A percentile compares a stretch with the other conserved stretches of the same genome.
phyloP scores from a whole-genome alignment of 2,888 invertebrate species.

The Acronicta aceris region DNA sequence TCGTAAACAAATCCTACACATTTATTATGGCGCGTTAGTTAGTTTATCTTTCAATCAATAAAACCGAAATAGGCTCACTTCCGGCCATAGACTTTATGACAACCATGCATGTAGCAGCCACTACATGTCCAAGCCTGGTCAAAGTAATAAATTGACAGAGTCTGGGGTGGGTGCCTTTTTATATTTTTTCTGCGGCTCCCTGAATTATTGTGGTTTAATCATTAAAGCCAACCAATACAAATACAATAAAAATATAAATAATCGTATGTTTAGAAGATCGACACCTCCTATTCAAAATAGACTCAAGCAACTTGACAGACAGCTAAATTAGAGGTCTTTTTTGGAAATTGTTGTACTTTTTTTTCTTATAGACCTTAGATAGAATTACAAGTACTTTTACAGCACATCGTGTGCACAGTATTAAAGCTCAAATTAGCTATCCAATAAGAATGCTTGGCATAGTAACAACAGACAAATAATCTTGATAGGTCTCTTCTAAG shows the following conservation, averaged over 20 bases:
- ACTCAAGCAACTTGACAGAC: too few species aligned
- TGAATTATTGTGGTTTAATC: slow-evolving; percentile 24
- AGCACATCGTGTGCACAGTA: too few species aligned
- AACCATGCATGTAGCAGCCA: slow-evolving; percentile 57
- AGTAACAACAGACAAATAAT: too few species aligned
- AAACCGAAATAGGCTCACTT: slow-evolving; percentile 76
- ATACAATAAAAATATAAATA: slow-evolving; percentile 14
- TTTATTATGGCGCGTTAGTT: slow-evolving; percentile 64
- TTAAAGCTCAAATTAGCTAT: too few species aligned
- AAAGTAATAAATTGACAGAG: slow-evolving; percentile 56
- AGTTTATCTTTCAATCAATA: slow-evolving; percentile 76
- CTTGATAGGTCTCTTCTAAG: too few species aligned
- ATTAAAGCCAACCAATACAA: slow-evolving; percentile 27
- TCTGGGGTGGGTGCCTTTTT: slow-evolving; percentile 35
- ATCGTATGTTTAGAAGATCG: neutral
- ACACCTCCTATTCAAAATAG: neutral
- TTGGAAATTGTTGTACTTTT: too few species aligned
- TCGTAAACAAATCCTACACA: slow-evolving; percentile 61
- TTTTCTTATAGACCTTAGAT: too few species aligned
- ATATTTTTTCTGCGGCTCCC: slow-evolving; percentile 42
- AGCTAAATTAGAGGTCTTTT: too few species aligned
- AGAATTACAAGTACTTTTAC: too few species aligned
- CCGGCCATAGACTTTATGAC: slow-evolving; percentile 67
- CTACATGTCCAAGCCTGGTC: slow-evolving; percentile 56
- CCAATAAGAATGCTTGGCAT: too few species aligned